Conservation (phyloP, 2,113 vertebrate species). For the Silurus asotus region DNA sequence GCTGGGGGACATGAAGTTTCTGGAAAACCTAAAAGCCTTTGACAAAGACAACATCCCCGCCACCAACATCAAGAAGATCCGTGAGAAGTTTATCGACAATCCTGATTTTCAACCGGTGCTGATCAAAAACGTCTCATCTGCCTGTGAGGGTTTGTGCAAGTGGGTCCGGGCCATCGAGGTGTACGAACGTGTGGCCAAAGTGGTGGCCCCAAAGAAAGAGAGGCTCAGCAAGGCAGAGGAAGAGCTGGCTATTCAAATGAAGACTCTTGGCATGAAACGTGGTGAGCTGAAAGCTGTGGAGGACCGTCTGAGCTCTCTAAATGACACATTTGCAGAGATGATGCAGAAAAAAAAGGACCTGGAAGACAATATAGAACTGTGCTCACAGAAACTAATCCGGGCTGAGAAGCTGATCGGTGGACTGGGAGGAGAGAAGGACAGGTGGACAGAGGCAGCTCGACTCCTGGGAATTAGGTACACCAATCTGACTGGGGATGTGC, state of each 20-base stretch:
- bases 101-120: constrained; percentile 84
- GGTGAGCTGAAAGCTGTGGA: constrained; percentile 83
- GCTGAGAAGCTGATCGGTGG: constrained; percentile 89
- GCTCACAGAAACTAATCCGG: constrained; percentile 84
- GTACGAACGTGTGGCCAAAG: constrained; percentile 85
- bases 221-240: constrained; percentile 76
- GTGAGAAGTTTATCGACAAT: constrained; percentile 84
- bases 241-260: constrained; percentile 77
- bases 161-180: constrained; percentile 93
- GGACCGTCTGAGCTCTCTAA: constrained; percentile 80
- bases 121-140: constrained; percentile 89
- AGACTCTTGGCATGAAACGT: constrained; percentile 78
- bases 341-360: constrained; percentile 78
- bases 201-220: constrained; percentile 86
- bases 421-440: constrained; percentile 88
- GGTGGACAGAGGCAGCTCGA: constrained; percentile 86
- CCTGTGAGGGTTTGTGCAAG: constrained; percentile 90
- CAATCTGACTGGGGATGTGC: constrained; percentile 86
- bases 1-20: constrained; percentile 86
- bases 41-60: constrained; percentile 88
- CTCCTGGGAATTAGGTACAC: constrained; percentile 74
- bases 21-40: constrained; percentile 83
- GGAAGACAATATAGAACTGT: constrained; percentile 85
- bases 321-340: constrained; percentile 80
- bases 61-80: constrained; percentile 80